These are phyloP conservation scores for Microctenopoma steveboyesi DNA, from an alignment of 2,797 vertebrate genomes.

Conservation along the genomic window DNA sequence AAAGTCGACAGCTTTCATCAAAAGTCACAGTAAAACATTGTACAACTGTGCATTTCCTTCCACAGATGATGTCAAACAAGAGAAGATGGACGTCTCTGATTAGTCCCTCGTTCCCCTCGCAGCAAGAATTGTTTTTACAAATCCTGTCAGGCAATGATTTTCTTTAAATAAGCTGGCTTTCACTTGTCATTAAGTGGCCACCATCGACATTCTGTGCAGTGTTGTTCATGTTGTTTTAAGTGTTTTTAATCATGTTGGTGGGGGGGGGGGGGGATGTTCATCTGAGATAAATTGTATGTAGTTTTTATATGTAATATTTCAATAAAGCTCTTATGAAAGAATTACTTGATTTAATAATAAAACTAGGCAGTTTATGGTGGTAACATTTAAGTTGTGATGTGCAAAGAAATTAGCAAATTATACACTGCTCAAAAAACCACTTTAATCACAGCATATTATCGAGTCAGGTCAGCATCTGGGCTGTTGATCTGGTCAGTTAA, in stretches of 20 bases:
- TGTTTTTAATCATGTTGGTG: slow-evolving; percentile 87
- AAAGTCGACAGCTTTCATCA: background rate
- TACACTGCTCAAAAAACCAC: too few relatives aligned
- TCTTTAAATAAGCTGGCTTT: slow-evolving; percentile 70
- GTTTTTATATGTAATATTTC: slow-evolving; percentile 99
- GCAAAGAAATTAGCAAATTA: too few relatives aligned
- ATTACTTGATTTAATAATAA: background rate
- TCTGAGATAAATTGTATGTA: slow-evolving; percentile 92
- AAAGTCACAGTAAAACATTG: background rate
- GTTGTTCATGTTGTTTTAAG: slow-evolving; percentile 81
- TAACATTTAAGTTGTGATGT: too few relatives aligned
- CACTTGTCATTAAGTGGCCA: slow-evolving; percentile 68
- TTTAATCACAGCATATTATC: too few relatives aligned
- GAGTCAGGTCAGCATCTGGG: too few relatives aligned
- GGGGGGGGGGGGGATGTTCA: slow-evolving; percentile 73
- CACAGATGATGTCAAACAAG: slow-evolving; percentile 82
- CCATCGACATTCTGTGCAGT: slow-evolving; percentile 78
- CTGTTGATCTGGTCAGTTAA: too few relatives aligned
- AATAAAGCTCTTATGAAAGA: slow-evolving; percentile 93
- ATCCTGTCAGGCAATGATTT: slow-evolving; percentile 62
- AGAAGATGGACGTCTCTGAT: slow-evolving; percentile 84
- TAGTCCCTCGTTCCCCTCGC: slow-evolving; percentile 63
- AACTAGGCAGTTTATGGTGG: too few relatives aligned
- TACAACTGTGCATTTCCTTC: rapidly evolving
- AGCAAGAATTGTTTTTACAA: slow-evolving; percentile 41